Evolutionary conservation across 2,888 invertebrate genomes (phyloP), one percentile per base, ranked within the genome.

Genomic region (Orchesella flavescens): DNA sequence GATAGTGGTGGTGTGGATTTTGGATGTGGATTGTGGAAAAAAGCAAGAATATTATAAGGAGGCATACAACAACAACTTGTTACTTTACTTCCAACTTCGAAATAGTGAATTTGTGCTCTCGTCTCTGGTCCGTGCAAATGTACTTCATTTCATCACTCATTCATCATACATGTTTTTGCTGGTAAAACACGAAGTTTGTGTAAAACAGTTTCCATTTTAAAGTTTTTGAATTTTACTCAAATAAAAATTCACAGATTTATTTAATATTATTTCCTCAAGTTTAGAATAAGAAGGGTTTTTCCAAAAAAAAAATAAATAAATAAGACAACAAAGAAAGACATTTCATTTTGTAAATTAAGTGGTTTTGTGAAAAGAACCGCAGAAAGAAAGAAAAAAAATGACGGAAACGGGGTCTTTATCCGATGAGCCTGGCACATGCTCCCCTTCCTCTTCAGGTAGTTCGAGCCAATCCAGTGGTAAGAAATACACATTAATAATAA

Each of bases 371-470:
- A 63, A 61, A 21, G 23, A 61, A 21, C 61, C 13, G 17, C 12
- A 21, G 4, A 61, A 49, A 24, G 66, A 81, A 65, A 21, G 4
- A 61, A 49, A 24, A 72, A 81, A 65, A 72, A 87, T 87, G 86
- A 87, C 87, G 49, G 87, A 88, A 79, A 87, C 87, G 61, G 88
- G 87, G 66, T 88, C 88, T 34, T 81, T 88, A 77, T 88, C 88
- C 53, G 88, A 88, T 76, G 88, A 88, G 44, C 86, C 87, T 53
- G 87, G 87, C 72, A 87, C 87, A 74, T 87, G 86, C 68, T 87
- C 88, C 72, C 87, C 87, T 49, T 86, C 87, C 12, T 88, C 88
- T 46, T 87, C 87, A 12, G 86, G 86, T 78, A 84, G 86, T 84
- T 53, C 53, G 10, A 81, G 81, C 65, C 84, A 86, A 55, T 85